phyloP scores from a whole-genome alignment of 2,888 invertebrate species.

The Latheticus oryzae region DNA sequence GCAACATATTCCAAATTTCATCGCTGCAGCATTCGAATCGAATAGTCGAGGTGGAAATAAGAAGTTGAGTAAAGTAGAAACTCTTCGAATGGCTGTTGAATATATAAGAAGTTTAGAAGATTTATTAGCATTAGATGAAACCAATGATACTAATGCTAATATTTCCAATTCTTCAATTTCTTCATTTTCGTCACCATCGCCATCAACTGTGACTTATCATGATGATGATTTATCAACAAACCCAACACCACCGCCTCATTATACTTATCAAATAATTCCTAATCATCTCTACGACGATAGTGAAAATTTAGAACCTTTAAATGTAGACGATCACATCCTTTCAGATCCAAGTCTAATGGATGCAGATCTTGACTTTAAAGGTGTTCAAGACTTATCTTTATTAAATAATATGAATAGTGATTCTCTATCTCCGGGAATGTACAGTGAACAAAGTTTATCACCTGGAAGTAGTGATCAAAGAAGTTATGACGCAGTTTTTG shows the following conservation, averaged over 20 bases:
- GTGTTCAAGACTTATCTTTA: slow-evolving; percentile 68
- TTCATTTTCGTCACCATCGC: slow-evolving; percentile 50
- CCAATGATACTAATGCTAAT: slow-evolving; percentile 56
- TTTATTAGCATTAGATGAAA: slow-evolving; percentile 73
- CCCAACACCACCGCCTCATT: slow-evolving; percentile 70
- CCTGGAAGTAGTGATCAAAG: slow-evolving; percentile 57
- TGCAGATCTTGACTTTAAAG: slow-evolving; percentile 68
- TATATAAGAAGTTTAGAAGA: slow-evolving; percentile 86
- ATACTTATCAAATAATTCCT: slow-evolving; percentile 74
- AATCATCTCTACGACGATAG: slow-evolving; percentile 73
- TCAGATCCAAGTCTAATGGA: slow-evolving; percentile 67
- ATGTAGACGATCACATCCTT: slow-evolving; percentile 65
- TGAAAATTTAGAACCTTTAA: slow-evolving; percentile 66
- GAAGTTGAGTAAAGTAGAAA: slow-evolving; percentile 89
- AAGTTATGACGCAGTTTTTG: slow-evolving; percentile 48
- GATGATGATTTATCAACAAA: slow-evolving; percentile 64
- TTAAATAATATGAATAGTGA: slow-evolving; percentile 61
- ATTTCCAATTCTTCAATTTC: slow-evolving; percentile 40
- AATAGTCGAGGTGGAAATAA: slow-evolving; percentile 78
- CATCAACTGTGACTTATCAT: slow-evolving; percentile 65
- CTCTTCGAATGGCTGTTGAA: slow-evolving; percentile 89
- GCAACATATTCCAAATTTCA: slow-evolving; percentile 87
- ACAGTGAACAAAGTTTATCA: slow-evolving; percentile 64
- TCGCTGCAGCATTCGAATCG: slow-evolving; percentile 75
- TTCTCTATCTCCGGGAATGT: slow-evolving; percentile 62